phyloP scores from a whole-genome alignment of 2,113 vertebrate species.

The Vicugna pacos region DNA sequence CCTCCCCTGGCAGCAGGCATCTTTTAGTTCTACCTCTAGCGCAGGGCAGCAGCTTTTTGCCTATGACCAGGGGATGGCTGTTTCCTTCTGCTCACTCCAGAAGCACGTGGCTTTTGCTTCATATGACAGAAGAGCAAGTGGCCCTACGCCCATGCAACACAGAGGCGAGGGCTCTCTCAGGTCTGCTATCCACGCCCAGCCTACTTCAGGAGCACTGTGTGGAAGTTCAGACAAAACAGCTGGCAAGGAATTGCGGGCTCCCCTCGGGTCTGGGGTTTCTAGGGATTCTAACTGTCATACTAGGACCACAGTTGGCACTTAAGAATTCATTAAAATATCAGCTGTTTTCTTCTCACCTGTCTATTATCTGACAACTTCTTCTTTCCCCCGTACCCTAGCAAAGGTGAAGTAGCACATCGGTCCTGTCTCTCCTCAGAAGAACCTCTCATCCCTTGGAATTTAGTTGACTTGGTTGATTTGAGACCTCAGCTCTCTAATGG shows the following conservation, averaged over 20 bases:
- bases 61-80: not conserved
- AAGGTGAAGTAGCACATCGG: not conserved
- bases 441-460: not conserved
- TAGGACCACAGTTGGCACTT: not conserved
- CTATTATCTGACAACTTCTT: not conserved
- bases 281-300: not conserved
- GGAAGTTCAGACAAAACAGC: not conserved
- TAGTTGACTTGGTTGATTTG: not conserved
- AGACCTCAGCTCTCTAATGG: not conserved
- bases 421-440: not conserved
- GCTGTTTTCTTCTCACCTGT: not conserved
- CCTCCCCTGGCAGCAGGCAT: not conserved
- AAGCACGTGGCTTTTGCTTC: conserved; percentile 7
- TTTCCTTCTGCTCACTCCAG: not conserved
- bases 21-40: not conserved
- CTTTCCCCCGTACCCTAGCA: not conserved
- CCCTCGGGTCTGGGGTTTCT: not conserved
- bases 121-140: not conserved
- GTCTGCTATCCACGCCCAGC: not conserved
- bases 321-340: not conserved
- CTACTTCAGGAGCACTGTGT: not conserved
- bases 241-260: not conserved
- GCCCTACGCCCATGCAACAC: no score
- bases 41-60: not conserved
- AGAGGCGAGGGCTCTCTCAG: not conserved